Evolutionary conservation across 2,888 invertebrate genomes (phyloP), one percentile per base, ranked within the genome.

Genomic region (Adelognathus sp.): DNA sequence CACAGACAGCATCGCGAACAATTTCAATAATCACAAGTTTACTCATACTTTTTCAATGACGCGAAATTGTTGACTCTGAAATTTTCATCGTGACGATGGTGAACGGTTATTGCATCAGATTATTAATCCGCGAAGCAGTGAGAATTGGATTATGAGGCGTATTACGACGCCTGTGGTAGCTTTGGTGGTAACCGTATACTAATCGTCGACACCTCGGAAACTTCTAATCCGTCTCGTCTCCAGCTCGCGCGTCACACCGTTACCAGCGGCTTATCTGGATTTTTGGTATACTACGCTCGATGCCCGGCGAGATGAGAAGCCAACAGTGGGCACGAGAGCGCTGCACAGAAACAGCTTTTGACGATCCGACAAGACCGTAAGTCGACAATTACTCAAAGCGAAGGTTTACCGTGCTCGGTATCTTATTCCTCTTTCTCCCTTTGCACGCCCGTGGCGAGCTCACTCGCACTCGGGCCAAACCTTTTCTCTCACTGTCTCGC

Each of bases 301-400:
- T 9, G 33, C 33, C 27, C 50, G 60, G 24, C 21, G 21, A 24
- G 71, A 66, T 54, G 61, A 39, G 66, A 24, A 18, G 56, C 31
- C 52, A 21, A 33, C 50, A 74, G 60, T 67, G 80, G 80, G 60
- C 61, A 39, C 18, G 50, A 52, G 36, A 61, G 71, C 24, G 64
- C 69, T n/a, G n/a, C n/a, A n/a, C n/a, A n/a, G 58, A 75, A 24
- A 67, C 82, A 87, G 84, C 85, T 87, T 87, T 85, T 87, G 86
- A 87, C 86, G 85, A 88, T 84, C 85, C 85, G 85, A 86, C 88
- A 84, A 86, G 52, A 24, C 81, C 85, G 81, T 87, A 86, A 87
- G 84, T 85, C 87, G 84, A 86, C 90, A 90, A 90, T 90, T 90
- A 90, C 87, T 90, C 90, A 89, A 88, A 88, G 83, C 84, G 82